A percentile compares a stretch with the other conserved stretches of the same genome.
phyloP scores from a whole-genome alignment of 2,888 invertebrate species.

The Prostheceraeus crozeri region DNA sequence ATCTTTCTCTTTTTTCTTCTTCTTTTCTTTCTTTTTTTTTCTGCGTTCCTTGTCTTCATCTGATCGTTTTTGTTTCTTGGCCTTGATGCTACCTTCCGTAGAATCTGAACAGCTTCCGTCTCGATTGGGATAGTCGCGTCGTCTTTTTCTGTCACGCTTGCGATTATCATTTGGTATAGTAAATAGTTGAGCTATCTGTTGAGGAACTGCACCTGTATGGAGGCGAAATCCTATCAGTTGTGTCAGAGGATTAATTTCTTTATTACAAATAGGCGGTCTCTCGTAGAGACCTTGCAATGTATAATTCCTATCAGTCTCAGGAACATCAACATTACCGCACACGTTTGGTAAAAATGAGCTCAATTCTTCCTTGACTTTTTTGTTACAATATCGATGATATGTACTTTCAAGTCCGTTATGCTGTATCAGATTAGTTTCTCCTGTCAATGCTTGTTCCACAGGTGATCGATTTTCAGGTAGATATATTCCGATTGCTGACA shows the following conservation, averaged over 20 bases:
- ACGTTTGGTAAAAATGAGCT: neutral
- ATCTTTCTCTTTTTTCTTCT: too few relatives aligned
- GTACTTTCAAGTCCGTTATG: neutral
- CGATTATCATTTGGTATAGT: too few relatives aligned
- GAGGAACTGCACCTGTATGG: conserved; percentile 6
- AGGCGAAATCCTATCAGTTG: neutral
- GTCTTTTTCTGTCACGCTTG: too few relatives aligned
- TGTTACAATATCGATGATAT: neutral
- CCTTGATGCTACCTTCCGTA: too few relatives aligned
- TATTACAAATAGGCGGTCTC: conserved; percentile 9
- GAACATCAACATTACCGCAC: conserved; percentile 5
- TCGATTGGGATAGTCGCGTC: too few relatives aligned
- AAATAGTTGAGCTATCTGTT: neutral
- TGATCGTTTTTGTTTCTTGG: too few relatives aligned
- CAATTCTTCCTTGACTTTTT: neutral
- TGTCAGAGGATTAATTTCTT: neutral
- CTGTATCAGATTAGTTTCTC: neutral
- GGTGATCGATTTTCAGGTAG: too few relatives aligned
- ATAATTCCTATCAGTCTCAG: neutral
- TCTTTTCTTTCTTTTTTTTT: too few relatives aligned
- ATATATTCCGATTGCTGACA: too few relatives aligned
- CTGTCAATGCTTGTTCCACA: too few relatives aligned
- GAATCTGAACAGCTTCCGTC: too few relatives aligned
- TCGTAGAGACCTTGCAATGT: neutral
- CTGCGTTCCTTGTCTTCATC: too few relatives aligned